Evolutionary conservation across 2,113 vertebrate genomes (phyloP), one percentile per base, ranked within the genome.

Genomic region (Rhizomys pruinosus): DNA sequence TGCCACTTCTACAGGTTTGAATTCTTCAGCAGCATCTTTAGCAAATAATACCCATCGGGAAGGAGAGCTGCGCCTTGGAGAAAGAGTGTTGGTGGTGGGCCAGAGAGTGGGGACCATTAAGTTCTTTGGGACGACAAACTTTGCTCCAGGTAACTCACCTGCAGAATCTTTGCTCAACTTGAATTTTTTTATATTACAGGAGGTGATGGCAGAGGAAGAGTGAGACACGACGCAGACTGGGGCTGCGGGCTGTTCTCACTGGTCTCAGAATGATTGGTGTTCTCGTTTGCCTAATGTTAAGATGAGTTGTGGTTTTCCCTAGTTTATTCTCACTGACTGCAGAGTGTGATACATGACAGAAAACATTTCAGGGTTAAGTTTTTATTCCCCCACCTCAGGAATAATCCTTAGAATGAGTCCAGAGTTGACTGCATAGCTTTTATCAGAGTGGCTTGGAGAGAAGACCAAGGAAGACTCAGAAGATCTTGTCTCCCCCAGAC

Each of bases 11-110:
- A 37, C 94, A 98, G 98, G 98, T 13, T 76, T 95, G 68, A 97
- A 96, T 39, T 98, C 95, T 42, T 97, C 97, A 93, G 97, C 98
- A 92, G 98, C 98, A 0, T 98, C 98, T 90, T 93, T 92, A 0
- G 97, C 98, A 72, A 99, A 98, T 94, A 98, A 95, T 68, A 96
- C 97, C 57, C 42, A 71, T 1, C 6, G 61, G 0, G 98, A 98
- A 72, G 95, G 98, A 4, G 98, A 98, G 17, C 97, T 99, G 90
- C 98, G 93, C 9, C 93, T 99, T 52, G 99, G 99, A 89, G 99
- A 99, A 47, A 97, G 99, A 59, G 99, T 99, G 29, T 96, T 99
- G 95, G 99, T 99, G 93, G 99, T 99, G 4, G 99, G 99, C 86
- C 99, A 99, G 98, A 99, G 99, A 88, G 98, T 98, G 1, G 99